Base-by-base conservation (phyloP, 2,113 vertebrate species). In the Leptosomus discolor region DNA sequence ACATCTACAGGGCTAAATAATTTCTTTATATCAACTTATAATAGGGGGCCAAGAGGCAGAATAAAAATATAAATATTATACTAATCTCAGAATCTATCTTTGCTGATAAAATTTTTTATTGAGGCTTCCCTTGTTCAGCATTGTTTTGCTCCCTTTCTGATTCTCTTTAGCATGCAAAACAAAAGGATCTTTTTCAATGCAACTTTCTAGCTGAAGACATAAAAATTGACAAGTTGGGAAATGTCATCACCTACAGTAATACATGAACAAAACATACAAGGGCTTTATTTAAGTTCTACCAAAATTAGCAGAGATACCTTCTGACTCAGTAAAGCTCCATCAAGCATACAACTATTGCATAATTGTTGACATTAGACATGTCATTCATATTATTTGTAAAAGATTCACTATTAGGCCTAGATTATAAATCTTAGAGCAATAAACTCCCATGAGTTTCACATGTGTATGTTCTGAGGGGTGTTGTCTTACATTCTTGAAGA, bases 371-470 rank as follows among this genome's bases (percentile, higher is more conserved):
- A 36, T 74, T 24, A 65, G 21, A 53, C 2, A 6, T 45, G 2
- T 27, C 63, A 70, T 19, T 53, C 17, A 54, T 81, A 15, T 57
- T 71, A 4, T 26, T 43, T 64, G 13, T 58, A 54, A 58, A 73
- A 65, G 8, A 65, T 85, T 63, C 41, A 57, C 46, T 67, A 12
- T n/a, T 14, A 41, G n/a, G 21, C 9, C 22, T 34, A 54, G 13
- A 34, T 86, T 53, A 34, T 48, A 84, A 76, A 73, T 74, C 14
- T 73, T 39, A 69, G 45, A 46, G 6, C 8, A 18, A 46, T 21
- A 60, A 88, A 70, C 8, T 70, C 37, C 61, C 11, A 51, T 0
- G 2, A 70, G 11, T n/a, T 54, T 54, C 6, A 29, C 0, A 0
- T 10, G 15, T 18, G 12, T 36, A 20, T 56, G 32, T 90, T 85